Evolutionary conservation across 1,140 invertebrate species (phyloP), one percentile per base, ranked within the genome.

Genomic region (Sitobion miscanthi): DNA sequence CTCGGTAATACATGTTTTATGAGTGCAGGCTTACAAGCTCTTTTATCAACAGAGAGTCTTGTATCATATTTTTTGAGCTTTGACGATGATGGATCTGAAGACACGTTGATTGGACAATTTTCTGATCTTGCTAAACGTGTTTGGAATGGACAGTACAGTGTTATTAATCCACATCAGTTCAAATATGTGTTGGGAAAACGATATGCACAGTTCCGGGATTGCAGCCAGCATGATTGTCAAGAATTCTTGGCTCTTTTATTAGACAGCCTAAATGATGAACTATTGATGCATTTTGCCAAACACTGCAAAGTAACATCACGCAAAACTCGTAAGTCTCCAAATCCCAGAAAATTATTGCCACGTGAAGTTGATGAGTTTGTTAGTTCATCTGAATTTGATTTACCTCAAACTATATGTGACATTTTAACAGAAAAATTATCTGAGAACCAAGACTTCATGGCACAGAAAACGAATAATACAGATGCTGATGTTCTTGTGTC

Each of bases 1-100:
- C 95, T 97, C 47, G 97, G 97, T 86, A 97, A 97, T 94, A 97
- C 97, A 8, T 97, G 97, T 94, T 97, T 97, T 94, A 97, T 97
- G 97, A 97, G 97, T 94, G 96, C 97, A 52, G 97, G 96, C 1
- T 95, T 97, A 42, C 97, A 97, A 95, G 97, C 96, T 95, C 95
- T 97, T 54, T 95, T 96, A 90, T 96, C 96, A 35, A 96, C 96
- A 21, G 95, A 96, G 2, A 95, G 96, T 38, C 95, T 97, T 3
- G 95, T 96, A 47, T 95, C 95, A 94, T 96, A 96, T 94, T 96
- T 97, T 94, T 95, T 96, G 62, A 95, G 96, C 94, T 94, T 95
- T 94, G 94, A 94, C 20, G 93, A n/a, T 77, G 87, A 94, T 93
- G 91, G 86, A 82, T 94, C 95, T 95, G 93, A 95, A 95, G 94